Base-by-base conservation (phyloP, 2,113 vertebrate species). In the Cololabis saira region DNA sequence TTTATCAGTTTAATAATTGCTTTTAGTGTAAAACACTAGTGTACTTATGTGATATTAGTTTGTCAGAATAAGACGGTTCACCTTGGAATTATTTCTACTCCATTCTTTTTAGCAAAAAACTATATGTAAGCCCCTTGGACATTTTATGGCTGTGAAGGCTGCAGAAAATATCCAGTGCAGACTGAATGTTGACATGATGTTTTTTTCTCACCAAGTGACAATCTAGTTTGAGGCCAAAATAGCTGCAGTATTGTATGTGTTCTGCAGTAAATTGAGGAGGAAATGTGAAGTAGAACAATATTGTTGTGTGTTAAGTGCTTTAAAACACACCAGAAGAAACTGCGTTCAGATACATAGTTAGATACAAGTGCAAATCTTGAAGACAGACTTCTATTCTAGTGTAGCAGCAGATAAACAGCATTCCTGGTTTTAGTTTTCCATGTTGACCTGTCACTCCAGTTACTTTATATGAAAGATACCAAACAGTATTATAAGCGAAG, bases 251-350 rank as follows among this genome's bases (percentile, higher is more conserved):
- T 27, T 3, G 13, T 12, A 17, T 17, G 45, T 18, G 16, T 48
- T 27, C 24, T 27, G 24, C 24, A 27, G 24, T 27, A 27, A 27
- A 27, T 27, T 27, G 24, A 27, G 24, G 5, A 27, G 24, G 24
- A 27, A 27, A 3, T 27, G 24, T 27, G 24, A 27, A 5, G 3
- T 27, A 27, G 24, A 27, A 5, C 24, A 27, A 27, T 27, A 27
- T 27, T 27, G 5, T 27, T 3, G 24, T 27, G 5, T 27, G 24
- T 27, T 2, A 27, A 3, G 24, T 27, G 24, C 24, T 27, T 27
- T 9, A 37, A 37, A 9, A 37, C 15, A 67, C 17, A 60, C 19
- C 59, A 48, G 14, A 58, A 10, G 12, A 72, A 73, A 64, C 41
- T 21, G 33, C 67, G 33, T 14, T 53, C 19, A 41, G 8, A 49